Base-by-base conservation (phyloP, 1,140 invertebrate genomes). In the Lasioglossum albipes region DNA sequence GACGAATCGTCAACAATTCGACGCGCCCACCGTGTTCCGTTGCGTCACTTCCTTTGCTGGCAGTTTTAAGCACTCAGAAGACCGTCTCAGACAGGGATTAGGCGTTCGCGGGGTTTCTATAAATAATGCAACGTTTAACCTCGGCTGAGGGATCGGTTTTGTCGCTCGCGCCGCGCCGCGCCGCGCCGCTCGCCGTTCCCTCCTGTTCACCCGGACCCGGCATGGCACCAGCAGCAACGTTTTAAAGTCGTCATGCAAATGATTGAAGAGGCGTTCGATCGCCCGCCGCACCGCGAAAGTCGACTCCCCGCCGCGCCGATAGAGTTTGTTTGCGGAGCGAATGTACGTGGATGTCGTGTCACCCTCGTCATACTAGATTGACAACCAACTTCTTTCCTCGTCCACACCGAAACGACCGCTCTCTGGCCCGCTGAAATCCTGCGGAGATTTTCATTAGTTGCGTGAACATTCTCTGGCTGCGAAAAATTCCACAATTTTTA, bases 1-100 rank as follows among this genome's bases (percentile, higher is more conserved):
- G 79, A 75, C 79, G 67, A 85, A 77, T 68, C 84, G 84, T 84
- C 84, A 85, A 85, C 83, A 68, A 71, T 85, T 69, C 74, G 36
- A 36, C 36, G 36, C 36, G 64, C 12, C 79, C 49, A 74, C 79
- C 57, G 45, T 45, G 45, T 49, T 49, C 10, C 45, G 45, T 68
- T 6, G 18, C 52, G 0, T 27, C 59, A 52, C 74, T 64, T 73
- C 52, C 4, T 54, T 54, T 18, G 18, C 52, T 31, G 62, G 20
- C 66, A 18, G 16, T 77, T 77, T 77, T 70, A 77, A 79, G 81
- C 76, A 87, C 83, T 75, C 79, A 84, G 85, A 82, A 87, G 79
- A 87, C 79, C 75, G 83, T 87, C 86, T 87, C 82, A 87, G 86
- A 87, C 86, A 61, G 70, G 74, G 86, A 87, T 87, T 87, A 87